phyloP scores from a whole-genome alignment of 2,113 vertebrate species.

The Psophia crepitans region DNA sequence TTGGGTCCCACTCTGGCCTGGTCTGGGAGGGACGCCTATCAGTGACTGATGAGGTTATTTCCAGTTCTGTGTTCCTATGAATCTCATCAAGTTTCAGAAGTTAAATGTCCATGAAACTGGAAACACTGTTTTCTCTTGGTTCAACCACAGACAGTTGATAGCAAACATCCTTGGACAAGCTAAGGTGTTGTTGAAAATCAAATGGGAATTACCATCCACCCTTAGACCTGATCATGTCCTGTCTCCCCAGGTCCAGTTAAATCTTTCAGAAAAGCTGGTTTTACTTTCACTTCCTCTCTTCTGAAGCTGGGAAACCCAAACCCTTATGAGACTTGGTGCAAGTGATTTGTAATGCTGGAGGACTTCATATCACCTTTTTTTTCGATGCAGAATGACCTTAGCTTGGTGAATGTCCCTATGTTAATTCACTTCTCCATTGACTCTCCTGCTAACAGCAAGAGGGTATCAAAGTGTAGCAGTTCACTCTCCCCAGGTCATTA shows the following conservation, averaged over 20 bases:
- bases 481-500: neutral
- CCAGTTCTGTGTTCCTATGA: neutral
- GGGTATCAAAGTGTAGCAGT: accelerated
- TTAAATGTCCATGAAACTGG: neutral
- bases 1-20: neutral
- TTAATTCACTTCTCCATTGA: neutral
- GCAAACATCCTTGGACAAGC: neutral
- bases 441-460: neutral
- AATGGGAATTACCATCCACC: neutral
- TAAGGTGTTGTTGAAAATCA: neutral
- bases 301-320: neutral
- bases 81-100: neutral
- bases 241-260: neutral
- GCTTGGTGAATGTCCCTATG: neutral
- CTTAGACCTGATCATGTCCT: neutral
- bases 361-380: neutral
- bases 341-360: neutral
- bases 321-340: neutral
- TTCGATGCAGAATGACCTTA: neutral
- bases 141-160: neutral
- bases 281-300: neutral
- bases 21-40: accelerated
- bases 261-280: neutral
- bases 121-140: neutral
- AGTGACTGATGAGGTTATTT: neutral